Percentiles rank a stretch among this genome's conserved stretches.
phyloP scores from a whole-genome alignment of 2,797 vertebrate species.

The Percopsis omiscomaycus region DNA sequence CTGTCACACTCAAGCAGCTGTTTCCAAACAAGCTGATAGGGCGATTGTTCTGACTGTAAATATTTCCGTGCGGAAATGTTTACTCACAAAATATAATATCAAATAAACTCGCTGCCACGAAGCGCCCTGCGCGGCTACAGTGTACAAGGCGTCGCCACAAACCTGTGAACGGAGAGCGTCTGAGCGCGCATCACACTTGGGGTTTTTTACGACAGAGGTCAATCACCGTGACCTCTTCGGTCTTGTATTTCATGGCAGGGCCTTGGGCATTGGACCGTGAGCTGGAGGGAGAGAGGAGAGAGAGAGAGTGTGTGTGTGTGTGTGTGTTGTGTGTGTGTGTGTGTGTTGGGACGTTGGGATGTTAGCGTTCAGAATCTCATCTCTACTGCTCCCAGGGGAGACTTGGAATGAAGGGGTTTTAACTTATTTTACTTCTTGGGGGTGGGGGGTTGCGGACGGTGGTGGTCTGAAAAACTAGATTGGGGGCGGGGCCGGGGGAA shows the following conservation, averaged over 20 bases:
- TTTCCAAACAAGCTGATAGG: too few species aligned
- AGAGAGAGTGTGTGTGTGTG: neutral
- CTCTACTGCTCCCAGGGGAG: slow-evolving; percentile 52
- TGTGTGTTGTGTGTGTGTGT: neutral
- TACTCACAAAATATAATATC: slow-evolving; percentile 41
- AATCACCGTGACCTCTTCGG: slow-evolving; percentile 61
- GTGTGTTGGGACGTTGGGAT: slow-evolving; percentile 19
- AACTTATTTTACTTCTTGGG: slow-evolving; percentile 47
- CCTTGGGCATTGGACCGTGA: slow-evolving; percentile 43
- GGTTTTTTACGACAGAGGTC: slow-evolving; percentile 65
- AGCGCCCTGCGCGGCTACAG: slow-evolving; percentile 31
- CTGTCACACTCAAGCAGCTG: too few species aligned
- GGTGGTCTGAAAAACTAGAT: neutral
- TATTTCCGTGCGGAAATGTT: slow-evolving; percentile 49
- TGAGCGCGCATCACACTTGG: slow-evolving; percentile 59
- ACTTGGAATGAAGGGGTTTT: slow-evolving; percentile 62
- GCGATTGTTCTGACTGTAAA: slow-evolving; percentile 33
- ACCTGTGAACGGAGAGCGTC: slow-evolving; percentile 41
- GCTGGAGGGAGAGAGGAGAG: slow-evolving; percentile 17
- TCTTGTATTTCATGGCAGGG: slow-evolving; percentile 61
- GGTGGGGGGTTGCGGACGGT: neutral
- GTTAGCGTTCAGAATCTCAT: slow-evolving; percentile 60
- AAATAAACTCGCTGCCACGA: slow-evolving; percentile 41
- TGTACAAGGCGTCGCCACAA: slow-evolving; percentile 19
- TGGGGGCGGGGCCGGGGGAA: neutral